These are phyloP conservation scores for Carettochelys insculpta DNA, from an alignment of 2,113 vertebrate species.

Conservation along the genomic window DNA sequence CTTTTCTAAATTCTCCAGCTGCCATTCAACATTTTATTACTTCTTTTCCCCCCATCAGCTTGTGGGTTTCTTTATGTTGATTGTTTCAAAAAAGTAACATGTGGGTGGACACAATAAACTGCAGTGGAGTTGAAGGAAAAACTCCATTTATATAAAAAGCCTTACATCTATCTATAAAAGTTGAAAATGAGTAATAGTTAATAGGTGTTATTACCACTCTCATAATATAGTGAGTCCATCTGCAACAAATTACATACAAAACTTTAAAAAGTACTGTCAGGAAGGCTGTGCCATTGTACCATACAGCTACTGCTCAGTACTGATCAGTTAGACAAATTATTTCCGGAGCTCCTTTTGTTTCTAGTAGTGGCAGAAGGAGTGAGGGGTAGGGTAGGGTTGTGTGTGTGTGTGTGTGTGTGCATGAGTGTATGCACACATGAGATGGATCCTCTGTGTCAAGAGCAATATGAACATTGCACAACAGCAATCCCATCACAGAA, in stretches of 20 bases:
- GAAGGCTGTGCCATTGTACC: not conserved
- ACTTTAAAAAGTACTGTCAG: not conserved
- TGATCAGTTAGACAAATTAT: not conserved
- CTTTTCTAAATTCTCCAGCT: slow-evolving; percentile 33
- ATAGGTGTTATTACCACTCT: slow-evolving; percentile 52
- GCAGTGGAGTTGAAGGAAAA: slow-evolving; percentile 58
- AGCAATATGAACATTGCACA: not conserved
- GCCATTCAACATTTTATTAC: slow-evolving; percentile 13
- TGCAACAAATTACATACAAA: slow-evolving; percentile 35
- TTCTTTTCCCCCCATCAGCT: slow-evolving; percentile 61
- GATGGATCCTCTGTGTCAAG: no score
- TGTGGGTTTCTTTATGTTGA: slow-evolving; percentile 64
- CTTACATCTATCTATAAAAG: slow-evolving; percentile 67
- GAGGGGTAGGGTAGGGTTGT: no score
- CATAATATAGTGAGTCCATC: slow-evolving; percentile 47
- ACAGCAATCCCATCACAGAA: not conserved
- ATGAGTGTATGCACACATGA: no score
- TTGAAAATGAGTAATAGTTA: slow-evolving; percentile 63
- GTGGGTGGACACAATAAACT: slow-evolving; percentile 54
- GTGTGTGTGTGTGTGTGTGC: no score
- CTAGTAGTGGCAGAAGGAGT: not conserved
- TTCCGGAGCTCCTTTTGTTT: not conserved
- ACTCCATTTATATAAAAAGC: slow-evolving; percentile 56
- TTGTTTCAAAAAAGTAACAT: slow-evolving; percentile 61
- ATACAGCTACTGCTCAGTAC: fast-evolving